Evolutionary conservation across 2,113 vertebrate genomes (phyloP).

Genomic region (Tachuris rubrigastra): DNA sequence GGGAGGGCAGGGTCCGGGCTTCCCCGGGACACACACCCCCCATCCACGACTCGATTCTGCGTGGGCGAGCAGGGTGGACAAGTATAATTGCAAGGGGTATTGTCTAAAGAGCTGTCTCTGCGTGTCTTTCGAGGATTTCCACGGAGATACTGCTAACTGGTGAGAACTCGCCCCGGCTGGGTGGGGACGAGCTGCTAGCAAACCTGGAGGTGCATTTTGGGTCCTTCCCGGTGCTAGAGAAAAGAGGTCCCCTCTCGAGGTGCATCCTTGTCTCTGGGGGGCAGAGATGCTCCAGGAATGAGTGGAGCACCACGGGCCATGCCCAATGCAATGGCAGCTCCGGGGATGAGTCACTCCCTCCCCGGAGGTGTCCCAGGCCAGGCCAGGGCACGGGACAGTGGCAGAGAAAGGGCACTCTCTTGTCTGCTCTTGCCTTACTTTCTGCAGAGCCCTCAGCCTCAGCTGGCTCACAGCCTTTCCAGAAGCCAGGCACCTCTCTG

Average conservation of each 20-base stretch:
- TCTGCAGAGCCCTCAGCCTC: neutral
- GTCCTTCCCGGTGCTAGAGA: neutral
- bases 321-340: neutral
- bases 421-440: too few relatives aligned
- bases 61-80: neutral
- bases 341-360: neutral
- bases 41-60: neutral
- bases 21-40: accelerated
- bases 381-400: neutral
- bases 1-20: neutral
- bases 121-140: neutral
- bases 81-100: neutral
- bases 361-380: neutral
- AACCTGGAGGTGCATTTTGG: neutral
- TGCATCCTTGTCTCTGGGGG: neutral
- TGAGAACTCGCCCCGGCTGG: accelerated
- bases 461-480: neutral
- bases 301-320: neutral
- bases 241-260: neutral
- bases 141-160: accelerated
- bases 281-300: neutral
- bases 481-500: neutral
- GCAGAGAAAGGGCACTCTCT: neutral
- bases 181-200: accelerated
- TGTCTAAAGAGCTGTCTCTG: neutral